Evolutionary conservation across 37 sponge, comb jelly and placozoan genomes (phyloP).

Genomic region (Aplysina aerophoba): DNA sequence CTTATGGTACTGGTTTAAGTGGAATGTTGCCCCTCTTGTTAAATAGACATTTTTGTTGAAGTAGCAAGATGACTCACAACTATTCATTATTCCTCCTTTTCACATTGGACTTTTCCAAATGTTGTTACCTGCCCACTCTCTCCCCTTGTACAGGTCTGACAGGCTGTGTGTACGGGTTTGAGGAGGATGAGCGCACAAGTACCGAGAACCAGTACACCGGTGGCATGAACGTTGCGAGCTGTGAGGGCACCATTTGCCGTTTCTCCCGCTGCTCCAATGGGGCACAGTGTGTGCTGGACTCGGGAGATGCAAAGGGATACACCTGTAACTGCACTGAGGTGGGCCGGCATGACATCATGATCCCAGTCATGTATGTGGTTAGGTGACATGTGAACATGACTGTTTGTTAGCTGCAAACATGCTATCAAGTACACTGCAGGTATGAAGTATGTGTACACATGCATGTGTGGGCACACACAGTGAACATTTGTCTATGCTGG

Average conservation of each 20-base stretch:
- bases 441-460: too few relatives aligned
- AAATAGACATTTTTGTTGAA: too few relatives aligned
- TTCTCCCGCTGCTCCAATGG: conserved; percentile 1
- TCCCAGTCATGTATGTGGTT: not conserved
- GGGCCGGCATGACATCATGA: not conserved
- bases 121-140: too few relatives aligned
- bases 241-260: not conserved
- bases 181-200: not conserved
- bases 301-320: not conserved
- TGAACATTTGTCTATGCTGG: too few relatives aligned
- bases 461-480: too few relatives aligned
- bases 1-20: too few relatives aligned
- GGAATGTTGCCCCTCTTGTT: too few relatives aligned
- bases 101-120: too few relatives aligned
- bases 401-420: not conserved
- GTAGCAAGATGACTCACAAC: too few relatives aligned
- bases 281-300: not conserved
- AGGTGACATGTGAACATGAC: not conserved
- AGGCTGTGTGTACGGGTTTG: conserved; percentile 13
- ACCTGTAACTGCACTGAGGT: conserved; percentile 5
- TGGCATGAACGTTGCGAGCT: not conserved
- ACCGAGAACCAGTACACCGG: not conserved
- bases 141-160: not conserved
- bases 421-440: not conserved
- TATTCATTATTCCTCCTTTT: too few relatives aligned